Evolutionary conservation across 2,888 invertebrate species (phyloP), one percentile per base, ranked within the genome.

Genomic region (Xanthostigma xanthostigma): DNA sequence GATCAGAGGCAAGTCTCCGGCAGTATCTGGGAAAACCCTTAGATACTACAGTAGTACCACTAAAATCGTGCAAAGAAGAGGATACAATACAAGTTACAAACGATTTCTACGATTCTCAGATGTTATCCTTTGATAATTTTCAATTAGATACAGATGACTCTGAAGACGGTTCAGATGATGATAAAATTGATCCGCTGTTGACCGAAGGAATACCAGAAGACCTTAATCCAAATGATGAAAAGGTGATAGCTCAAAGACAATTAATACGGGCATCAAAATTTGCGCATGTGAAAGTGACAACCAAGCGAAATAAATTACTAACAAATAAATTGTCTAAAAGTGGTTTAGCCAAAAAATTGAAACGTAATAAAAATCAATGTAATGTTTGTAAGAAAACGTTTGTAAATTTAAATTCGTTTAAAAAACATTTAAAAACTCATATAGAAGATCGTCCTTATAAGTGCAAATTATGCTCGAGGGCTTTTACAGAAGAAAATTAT

Each of bases 341-440:
- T 14, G 33, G 27, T 1, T 27, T 27, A 27, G 54, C 56, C 8
- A 64, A 63, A 51, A 63, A 64, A 55, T 54, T 62, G 44, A 67
- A 65, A 56, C 59, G 63, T 8, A 62, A 61, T 45, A 54, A 60
- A 12, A 63, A 64, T 52, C 64, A 66, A 44, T 71, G 71, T 54
- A 63, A 65, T 45, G 65, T 67, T 2, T 71, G 71, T 55, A 65
- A 65, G 51, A 71, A 70, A 54, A 62, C 62, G 36, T 70, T 70
- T 53, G 62, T 67, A 33, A 66, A 67, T 54, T 52, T 66, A n/a
- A 65, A 67, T 57, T 65, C 69, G 27, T 66, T 70, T 53, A 57
- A 66, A 8, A 68, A 71, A 51, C 71, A 72, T 58, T 53, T 68
- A 41, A 60, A 66, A 46, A 69, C 66, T 3, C 71, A 72, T 52